Percentiles rank a stretch among this genome's conserved stretches.
These are phyloP conservation scores for Crenichthys baileyi DNA, from an alignment of 2,797 vertebrate species.

Conservation along the genomic window DNA sequence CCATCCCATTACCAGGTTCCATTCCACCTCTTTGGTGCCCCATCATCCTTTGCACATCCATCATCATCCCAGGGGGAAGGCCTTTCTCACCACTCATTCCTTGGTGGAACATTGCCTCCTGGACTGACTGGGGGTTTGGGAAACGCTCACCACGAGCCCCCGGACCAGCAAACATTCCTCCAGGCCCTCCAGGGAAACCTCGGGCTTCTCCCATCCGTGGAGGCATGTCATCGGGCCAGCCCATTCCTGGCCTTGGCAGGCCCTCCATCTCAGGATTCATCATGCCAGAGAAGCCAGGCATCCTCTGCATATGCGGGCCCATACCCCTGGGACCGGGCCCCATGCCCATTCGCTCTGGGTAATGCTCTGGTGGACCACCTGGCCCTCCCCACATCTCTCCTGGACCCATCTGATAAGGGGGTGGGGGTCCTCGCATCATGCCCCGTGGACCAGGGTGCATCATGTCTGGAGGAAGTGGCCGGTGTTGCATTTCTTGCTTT, in stretches of 20 bases:
- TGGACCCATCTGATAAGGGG: constrained; percentile 96
- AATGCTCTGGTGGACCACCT: constrained; percentile 89
- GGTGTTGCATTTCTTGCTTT: constrained; percentile 97
- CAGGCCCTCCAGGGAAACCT: constrained; percentile 90
- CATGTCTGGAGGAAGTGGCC: constrained; percentile 95
- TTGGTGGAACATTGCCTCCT: constrained; percentile 96
- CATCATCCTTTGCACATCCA: constrained; percentile 96
- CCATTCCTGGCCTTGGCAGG: constrained; percentile 93
- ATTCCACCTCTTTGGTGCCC: constrained; percentile 90
- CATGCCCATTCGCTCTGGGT: constrained; percentile 92
- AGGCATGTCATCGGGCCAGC: constrained; percentile 96
- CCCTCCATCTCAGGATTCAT: constrained; percentile 97
- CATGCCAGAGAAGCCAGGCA: constrained; percentile 96
- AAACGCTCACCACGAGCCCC: constrained; percentile 95
- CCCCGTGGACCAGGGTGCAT: constrained; percentile 95
- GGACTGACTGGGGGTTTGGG: constrained; percentile 93
- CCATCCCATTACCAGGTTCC: constrained; percentile 90
- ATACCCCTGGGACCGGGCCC: constrained; percentile 88
- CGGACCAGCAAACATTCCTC: constrained; percentile 90
- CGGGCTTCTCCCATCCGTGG: constrained; percentile 93
- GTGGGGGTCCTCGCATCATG: constrained; percentile 93
- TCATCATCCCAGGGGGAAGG: constrained; percentile 92
- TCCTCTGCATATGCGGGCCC: constrained; percentile 93
- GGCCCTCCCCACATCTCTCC: constrained; percentile 95
- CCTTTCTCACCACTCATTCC: constrained; percentile 95